phyloP scores from a whole-genome alignment of 2,888 invertebrate species.

The Steinernema carpocapsae region DNA sequence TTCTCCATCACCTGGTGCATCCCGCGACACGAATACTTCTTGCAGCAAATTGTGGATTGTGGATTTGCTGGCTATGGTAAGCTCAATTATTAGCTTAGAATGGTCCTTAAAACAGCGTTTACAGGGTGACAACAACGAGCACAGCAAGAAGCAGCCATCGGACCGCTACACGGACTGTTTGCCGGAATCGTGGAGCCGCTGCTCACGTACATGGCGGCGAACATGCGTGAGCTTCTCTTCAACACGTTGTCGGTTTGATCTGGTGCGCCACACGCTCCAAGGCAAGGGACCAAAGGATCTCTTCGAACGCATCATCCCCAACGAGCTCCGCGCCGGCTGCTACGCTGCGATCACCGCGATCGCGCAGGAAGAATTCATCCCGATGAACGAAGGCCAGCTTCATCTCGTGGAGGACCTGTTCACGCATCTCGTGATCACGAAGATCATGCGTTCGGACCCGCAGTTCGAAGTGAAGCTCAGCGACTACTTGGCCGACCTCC shows the following conservation, averaged over 20 bases:
- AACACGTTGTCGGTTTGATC: too few species aligned
- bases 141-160: slow-evolving; percentile 45
- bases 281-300: slow-evolving; percentile 48
- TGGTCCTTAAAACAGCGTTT: too few species aligned
- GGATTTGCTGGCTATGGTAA: not conserved
- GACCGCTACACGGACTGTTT: slow-evolving; percentile 59
- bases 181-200: slow-evolving; percentile 54
- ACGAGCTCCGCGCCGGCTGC: slow-evolving; percentile 52
- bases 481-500: slow-evolving; percentile 51
- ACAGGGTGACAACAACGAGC: slow-evolving; percentile 49
- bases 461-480: slow-evolving; percentile 52
- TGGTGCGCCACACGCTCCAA: slow-evolving; percentile 51
- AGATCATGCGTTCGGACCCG: slow-evolving; percentile 43
- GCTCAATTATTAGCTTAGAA: too few species aligned
- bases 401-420: slow-evolving; percentile 48
- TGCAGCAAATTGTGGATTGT: not conserved
- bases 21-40: slow-evolving; percentile 76
- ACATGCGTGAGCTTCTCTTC: slow-evolving; percentile 61
- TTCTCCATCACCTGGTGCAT: slow-evolving; percentile 84
- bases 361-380: too few species aligned
- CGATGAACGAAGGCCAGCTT: slow-evolving; percentile 38
- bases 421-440: slow-evolving; percentile 46
- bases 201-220: slow-evolving; percentile 60
- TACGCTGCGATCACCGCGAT: slow-evolving; percentile 61
- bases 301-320: slow-evolving; percentile 53